Evolutionary conservation across 2,113 vertebrate genomes (phyloP), one percentile per base, ranked within the genome.

Genomic region (Cyphomyrus discorhynchus): DNA sequence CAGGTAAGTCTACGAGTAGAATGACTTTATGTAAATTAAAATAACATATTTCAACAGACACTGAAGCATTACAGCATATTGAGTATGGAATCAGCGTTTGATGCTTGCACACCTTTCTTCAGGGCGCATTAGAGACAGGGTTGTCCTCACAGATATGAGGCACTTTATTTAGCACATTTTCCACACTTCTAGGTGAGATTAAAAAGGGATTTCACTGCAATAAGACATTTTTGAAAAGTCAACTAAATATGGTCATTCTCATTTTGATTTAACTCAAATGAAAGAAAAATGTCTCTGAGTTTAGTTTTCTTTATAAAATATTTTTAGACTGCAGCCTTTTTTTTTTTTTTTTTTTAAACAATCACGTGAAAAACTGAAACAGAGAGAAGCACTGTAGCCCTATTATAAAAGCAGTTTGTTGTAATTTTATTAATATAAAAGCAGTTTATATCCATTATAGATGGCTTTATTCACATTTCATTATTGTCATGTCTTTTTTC

Each of bases 1-100:
- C 91, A 95, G 93, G 95, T 96, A 93, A 93, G 82, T 45, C 21
- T 46, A 21, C 45, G 19, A 42, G 42, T 27, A 84, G 45, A 70
- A 70, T 70, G n/a, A 31, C n/a, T 70, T 27, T 27, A 66, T 66
- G n/a, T 70, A 31, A 31, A 66, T 66, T 8, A 58, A 70, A 31
- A 70, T 31, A 27, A 70, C 9, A 27, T 13, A 13, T 70, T 70
- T 70, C 62, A 31, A 70, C 62, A 70, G 77, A 82, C 39, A 82
- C 15, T 82, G 77, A 45, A 19, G 74, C 27, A 17, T 80, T 80
- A 35, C 74, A 80, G 11, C 74, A 80, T 39, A 80, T 80, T 35
- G 62, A 70, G 62, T 70, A 31, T 31, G 62, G 10, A 70, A 31
- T 70, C 62, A 31, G 62, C 10, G n/a, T 70, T 70, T 70, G 62